Evolutionary conservation across 2,797 vertebrate species (phyloP).

Genomic region (Graptemys geographica): DNA sequence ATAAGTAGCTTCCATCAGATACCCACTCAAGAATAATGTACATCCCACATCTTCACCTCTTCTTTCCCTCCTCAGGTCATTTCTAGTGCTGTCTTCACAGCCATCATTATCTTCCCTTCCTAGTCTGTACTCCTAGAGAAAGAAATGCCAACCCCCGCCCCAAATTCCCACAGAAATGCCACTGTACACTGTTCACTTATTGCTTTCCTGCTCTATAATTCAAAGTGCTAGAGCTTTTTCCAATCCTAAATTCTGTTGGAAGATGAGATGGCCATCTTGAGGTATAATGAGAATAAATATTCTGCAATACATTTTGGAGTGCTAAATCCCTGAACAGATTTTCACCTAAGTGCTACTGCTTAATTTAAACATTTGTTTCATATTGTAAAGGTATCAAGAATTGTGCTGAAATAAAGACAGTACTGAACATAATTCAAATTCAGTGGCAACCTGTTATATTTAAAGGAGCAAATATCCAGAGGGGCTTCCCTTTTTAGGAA

Average conservation of each 20-base stretch:
- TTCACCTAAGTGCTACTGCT: neutral
- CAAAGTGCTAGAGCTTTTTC: neutral
- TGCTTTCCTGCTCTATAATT: conserved; percentile 9
- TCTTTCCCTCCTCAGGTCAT: neutral
- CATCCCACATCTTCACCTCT: neutral
- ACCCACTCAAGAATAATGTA: neutral
- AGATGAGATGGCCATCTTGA: conserved; percentile 26
- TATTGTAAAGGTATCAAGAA: conserved; percentile 26
- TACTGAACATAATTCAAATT: conserved; percentile 36
- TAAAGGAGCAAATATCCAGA: neutral
- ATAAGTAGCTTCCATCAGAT: neutral
- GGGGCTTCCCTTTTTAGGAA: conserved; percentile 5
- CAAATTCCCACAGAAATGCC: neutral
- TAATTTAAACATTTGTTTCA: conserved; percentile 30
- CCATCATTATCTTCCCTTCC: neutral
- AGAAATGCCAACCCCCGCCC: neutral
- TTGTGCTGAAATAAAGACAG: conserved; percentile 18
- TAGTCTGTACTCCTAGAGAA: neutral
- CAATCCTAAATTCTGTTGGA: neutral
- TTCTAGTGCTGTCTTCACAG: neutral
- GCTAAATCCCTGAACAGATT: conserved; percentile 46
- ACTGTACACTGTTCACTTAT: neutral
- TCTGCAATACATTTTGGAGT: conserved; percentile 15
- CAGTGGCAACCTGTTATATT: conserved; percentile 7
- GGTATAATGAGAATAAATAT: conserved; percentile 19